These are phyloP conservation scores for Argentina silus DNA, from an alignment of 2,797 vertebrate genomes.

Conservation along the genomic window DNA sequence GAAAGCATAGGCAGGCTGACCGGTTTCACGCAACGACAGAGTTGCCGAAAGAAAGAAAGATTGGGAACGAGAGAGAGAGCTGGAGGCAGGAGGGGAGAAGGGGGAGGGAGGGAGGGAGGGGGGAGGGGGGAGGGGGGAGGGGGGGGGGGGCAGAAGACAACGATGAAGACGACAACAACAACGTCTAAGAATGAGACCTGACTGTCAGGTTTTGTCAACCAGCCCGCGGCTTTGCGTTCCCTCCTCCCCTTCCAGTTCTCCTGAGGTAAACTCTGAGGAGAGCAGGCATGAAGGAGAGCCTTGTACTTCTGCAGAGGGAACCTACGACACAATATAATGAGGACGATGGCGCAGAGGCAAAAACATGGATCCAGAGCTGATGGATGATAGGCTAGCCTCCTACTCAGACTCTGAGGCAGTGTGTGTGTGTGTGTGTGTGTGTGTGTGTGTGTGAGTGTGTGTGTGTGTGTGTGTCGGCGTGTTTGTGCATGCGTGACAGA, in stretches of 20 bases:
- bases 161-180: too few species aligned
- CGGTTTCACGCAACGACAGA: constrained; percentile 38
- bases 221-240: constrained; percentile 45
- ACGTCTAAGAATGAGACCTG: constrained; percentile 62
- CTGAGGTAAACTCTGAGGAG: not conserved
- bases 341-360: not conserved
- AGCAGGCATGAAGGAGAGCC: not conserved
- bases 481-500: too few species aligned
- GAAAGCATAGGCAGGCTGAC: constrained; percentile 28
- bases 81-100: constrained; percentile 14
- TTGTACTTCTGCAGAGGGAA: not conserved
- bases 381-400: not conserved
- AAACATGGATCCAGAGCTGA: not conserved
- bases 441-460: too few species aligned
- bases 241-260: not conserved
- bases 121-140: not conserved
- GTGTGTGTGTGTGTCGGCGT: too few species aligned
- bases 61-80: not conserved
- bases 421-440: too few species aligned
- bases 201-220: constrained; percentile 63
- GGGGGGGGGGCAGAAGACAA: not conserved
- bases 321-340: not conserved
- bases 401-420: not conserved
- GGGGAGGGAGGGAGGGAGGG: not conserved
- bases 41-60: constrained; percentile 7